Base-by-base conservation (phyloP, 2,797 vertebrate genomes). In the Naso thynnoides region DNA sequence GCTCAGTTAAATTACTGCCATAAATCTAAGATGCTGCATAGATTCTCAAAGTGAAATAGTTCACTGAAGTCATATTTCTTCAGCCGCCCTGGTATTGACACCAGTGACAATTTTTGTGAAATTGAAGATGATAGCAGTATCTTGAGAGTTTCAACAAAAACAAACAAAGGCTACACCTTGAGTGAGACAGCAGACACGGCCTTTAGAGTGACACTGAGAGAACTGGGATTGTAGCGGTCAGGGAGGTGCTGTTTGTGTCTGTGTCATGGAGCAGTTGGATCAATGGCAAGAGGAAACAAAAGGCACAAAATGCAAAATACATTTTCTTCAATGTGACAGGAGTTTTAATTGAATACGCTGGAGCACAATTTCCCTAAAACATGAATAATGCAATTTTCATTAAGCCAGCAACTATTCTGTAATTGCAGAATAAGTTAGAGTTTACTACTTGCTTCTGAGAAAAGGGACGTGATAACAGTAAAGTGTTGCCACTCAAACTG, bases 111-210 rank as follows among this genome's bases (percentile, higher is more conserved):
- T 8, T 76, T 79, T 59, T 45, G 64, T 53, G 24, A 78, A 78
- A 85, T 47, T 60, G 72, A 61, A 66, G 57, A 68, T 50, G 56
- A 77, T 71, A 29, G 56, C 19, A 33, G 62, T 36, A 7, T 47
- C n/a, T n/a, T 55, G 38, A 55, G 24, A 19, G 48, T 31, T 76
- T 72, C 26, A 67, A 57, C 62, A 58, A 64, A 76, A 66, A 73
- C 56, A 78, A 47, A 61, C 4, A 19, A 39, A 71, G 73, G 45
- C 16, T 15, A 27, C 54, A 61, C 36, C 14, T 50, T 29, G 10
- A 6, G 21, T 42, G n/a, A 42, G 36, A 21, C 23, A 47, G 44
- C 44, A 47, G 52, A 27, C 50, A 7, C 15, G 5, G 8, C n/a
- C 19, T 67, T 59, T 29, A 36, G 26, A 66, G 68, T 19, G 36